Conservation (phyloP, 2,113 vertebrate species). For the Phoenicopterus ruber region DNA sequence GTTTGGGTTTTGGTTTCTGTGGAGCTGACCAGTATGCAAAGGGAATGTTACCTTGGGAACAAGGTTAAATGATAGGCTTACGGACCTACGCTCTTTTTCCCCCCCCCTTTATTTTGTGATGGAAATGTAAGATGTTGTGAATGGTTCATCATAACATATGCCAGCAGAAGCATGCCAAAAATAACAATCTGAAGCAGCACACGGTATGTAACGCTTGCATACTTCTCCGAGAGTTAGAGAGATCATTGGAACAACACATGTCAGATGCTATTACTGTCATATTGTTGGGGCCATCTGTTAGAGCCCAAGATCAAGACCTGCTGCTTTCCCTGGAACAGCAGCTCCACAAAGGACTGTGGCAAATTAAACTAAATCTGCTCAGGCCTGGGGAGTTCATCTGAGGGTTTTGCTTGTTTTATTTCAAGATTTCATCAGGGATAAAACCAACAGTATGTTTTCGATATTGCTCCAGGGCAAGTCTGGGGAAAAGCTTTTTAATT, state of each 20-base stretch:
- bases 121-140: slow-evolving; percentile 75
- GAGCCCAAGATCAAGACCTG: slow-evolving; percentile 75
- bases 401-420: slow-evolving; percentile 28
- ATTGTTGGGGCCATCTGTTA: slow-evolving; percentile 79
- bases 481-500: neutral
- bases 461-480: neutral
- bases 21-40: neutral
- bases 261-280: slow-evolving; percentile 79
- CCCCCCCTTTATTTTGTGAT: slow-evolving; percentile 52
- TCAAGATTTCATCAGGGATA: neutral
- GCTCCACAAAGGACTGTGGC: slow-evolving; percentile 59
- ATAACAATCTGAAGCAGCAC: slow-evolving; percentile 77
- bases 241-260: slow-evolving; percentile 78
- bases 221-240: slow-evolving; percentile 74
- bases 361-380: slow-evolving; percentile 54
- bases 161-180: slow-evolving; percentile 76
- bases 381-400: neutral
- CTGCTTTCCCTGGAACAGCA: slow-evolving; percentile 62
- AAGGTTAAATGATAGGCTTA: slow-evolving; percentile 50
- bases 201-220: slow-evolving; percentile 68
- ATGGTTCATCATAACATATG: slow-evolving; percentile 76
- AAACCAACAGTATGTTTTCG: neutral
- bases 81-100: slow-evolving; percentile 22
- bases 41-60: slow-evolving; percentile 62
- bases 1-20: slow-evolving; percentile 9